These are phyloP conservation scores for Paracanthobrama guichenoti DNA, from an alignment of 2,113 vertebrate species.

Conservation along the genomic window DNA sequence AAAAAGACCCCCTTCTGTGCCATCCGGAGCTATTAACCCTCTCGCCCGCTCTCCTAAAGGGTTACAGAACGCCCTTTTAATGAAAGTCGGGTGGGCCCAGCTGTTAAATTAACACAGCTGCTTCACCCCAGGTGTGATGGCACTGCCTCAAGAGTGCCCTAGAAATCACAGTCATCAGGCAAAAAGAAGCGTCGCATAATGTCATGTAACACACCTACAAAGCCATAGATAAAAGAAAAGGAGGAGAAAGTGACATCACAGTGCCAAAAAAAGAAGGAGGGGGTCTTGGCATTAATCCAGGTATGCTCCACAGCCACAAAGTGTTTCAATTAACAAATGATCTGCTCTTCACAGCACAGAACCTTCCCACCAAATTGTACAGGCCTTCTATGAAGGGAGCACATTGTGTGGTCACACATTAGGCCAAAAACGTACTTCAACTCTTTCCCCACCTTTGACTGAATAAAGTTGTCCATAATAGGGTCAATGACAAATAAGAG, in stretches of 20 bases:
- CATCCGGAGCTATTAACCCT: constrained; percentile 58
- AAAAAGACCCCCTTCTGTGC: constrained; percentile 40
- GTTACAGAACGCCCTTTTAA: constrained; percentile 47
- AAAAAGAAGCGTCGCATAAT: constrained; percentile 29
- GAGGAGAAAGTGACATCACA: constrained; percentile 29
- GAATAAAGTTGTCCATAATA: no score
- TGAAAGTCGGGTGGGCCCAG: constrained; percentile 38
- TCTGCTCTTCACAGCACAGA: background rate
- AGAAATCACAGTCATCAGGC: constrained; percentile 49
- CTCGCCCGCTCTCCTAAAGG: constrained; percentile 31
- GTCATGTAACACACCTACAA: background rate
- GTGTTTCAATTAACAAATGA: background rate
- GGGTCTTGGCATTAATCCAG: background rate
- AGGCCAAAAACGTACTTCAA: background rate
- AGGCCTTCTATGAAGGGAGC: background rate
- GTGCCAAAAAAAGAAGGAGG: background rate
- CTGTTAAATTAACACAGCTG: constrained; percentile 37
- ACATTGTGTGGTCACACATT: background rate
- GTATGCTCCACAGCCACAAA: background rate
- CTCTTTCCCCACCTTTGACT: no score
- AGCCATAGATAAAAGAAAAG: background rate
- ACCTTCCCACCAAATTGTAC: background rate
- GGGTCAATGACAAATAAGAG: no score
- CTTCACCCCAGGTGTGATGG: constrained; percentile 51
- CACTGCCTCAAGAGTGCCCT: constrained; percentile 29